These are phyloP conservation scores for Drosophila teissieri DNA, from an alignment of 1,140 invertebrate species.

Conservation along the genomic window DNA sequence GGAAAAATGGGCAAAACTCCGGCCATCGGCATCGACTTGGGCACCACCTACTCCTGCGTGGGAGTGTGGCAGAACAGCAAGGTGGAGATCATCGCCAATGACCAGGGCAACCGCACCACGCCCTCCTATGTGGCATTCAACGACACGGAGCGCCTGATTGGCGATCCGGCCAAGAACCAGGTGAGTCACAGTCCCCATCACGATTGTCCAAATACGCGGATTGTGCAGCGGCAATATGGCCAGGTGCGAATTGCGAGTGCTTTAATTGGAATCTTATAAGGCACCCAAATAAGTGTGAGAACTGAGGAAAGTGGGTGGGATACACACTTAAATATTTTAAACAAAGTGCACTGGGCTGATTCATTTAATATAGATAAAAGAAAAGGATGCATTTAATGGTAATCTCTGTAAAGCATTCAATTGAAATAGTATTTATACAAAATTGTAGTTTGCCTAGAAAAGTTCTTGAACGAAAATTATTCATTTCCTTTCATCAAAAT, in stretches of 20 bases:
- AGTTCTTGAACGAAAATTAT: too few species aligned
- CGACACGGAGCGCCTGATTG: constrained; percentile 88
- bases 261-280: constrained; percentile 16
- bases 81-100: constrained; percentile 97
- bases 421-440: too few species aligned
- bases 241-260: not conserved
- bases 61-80: constrained; percentile 94
- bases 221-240: constrained; percentile 3
- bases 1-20: constrained; percentile 85
- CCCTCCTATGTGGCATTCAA: constrained; percentile 96
- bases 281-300: constrained; percentile 6
- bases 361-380: too few species aligned
- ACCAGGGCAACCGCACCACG: constrained; percentile 96
- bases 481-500: too few species aligned
- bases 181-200: constrained; percentile 41
- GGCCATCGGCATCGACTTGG: constrained; percentile 92
- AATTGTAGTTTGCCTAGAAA: too few species aligned
- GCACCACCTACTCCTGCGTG: constrained; percentile 93
- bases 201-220: constrained; percentile 33
- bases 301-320: constrained; percentile 3
- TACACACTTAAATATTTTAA: not conserved
- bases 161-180: constrained; percentile 85
- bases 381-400: too few species aligned
- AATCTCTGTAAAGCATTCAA: too few species aligned
- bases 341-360: too few species aligned